Conservation (phyloP, 2,888 invertebrate species). For the Lasioglossum lativentre region DNA sequence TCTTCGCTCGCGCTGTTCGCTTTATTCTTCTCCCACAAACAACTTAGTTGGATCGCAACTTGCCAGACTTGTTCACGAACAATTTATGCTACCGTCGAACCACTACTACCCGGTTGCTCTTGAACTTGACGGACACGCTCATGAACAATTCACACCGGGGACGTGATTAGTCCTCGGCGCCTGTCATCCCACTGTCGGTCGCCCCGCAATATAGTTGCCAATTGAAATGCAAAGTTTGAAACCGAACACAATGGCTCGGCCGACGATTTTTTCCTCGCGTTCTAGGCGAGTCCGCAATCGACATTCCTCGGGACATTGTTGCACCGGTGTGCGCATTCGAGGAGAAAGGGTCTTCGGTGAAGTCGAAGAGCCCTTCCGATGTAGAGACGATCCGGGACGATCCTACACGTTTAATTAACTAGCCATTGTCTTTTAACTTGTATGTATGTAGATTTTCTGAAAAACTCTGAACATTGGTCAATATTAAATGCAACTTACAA, state of each 20-base stretch:
- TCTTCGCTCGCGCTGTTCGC: no score
- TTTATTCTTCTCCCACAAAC: no score
- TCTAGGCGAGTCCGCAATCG: constrained; percentile 17
- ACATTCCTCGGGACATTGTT: constrained; percentile 40
- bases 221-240: constrained; percentile 41
- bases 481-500: no score
- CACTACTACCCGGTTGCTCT: neutral
- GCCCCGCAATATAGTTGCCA: constrained; percentile 11
- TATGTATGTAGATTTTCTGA: no score
- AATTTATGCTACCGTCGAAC: neutral
- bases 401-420: no score
- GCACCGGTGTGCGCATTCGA: neutral
- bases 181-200: neutral
- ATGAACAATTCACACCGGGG: neutral
- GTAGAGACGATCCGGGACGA: neutral
- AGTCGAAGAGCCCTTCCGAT: neutral
- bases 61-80: no score
- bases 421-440: neutral
- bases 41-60: no score
- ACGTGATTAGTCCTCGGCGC: neutral
- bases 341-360: neutral
- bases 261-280: constrained; percentile 12
- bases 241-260: neutral
- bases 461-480: no score
- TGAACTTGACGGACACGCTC: neutral